These are phyloP conservation scores for Drosophila arawakana DNA, from an alignment of 1,140 invertebrate genomes.

Conservation along the genomic window DNA sequence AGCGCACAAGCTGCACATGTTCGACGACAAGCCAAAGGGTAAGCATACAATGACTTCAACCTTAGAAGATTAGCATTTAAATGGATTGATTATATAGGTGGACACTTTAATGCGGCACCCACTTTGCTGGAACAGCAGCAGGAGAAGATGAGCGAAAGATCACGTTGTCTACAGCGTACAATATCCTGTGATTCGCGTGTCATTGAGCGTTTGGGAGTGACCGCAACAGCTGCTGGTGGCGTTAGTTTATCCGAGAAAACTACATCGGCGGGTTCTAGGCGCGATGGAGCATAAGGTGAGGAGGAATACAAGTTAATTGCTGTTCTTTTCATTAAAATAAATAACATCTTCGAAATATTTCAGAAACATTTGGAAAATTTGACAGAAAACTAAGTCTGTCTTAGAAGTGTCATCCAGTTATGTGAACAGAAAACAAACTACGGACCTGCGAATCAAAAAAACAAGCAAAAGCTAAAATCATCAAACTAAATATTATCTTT, in stretches of 20 bases:
- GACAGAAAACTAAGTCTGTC: background rate
- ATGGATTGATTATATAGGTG: constrained; percentile 47
- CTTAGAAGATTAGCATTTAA: background rate
- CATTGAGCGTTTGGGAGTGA: constrained; percentile 57
- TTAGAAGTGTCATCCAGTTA: constrained; percentile 30
- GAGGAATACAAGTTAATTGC: background rate
- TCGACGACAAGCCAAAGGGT: constrained; percentile 73
- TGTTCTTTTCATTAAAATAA: too few species aligned
- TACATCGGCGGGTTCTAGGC: constrained; percentile 31
- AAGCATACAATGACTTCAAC: constrained; percentile 5
- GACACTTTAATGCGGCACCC: constrained; percentile 88
- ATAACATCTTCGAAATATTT: background rate
- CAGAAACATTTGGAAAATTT: constrained; percentile 9
- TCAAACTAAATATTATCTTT: background rate
- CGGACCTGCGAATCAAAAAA: constrained; percentile 5
- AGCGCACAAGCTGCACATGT: constrained; percentile 71
- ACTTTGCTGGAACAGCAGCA: constrained; percentile 90
- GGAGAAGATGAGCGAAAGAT: constrained; percentile 90
- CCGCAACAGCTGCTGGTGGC: constrained; percentile 1
- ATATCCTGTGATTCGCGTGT: constrained; percentile 83
- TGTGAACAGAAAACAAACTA: constrained; percentile 10
- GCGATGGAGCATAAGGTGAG: constrained; percentile 53
- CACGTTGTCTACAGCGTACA: constrained; percentile 86
- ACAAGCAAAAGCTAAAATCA: background rate
- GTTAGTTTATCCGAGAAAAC: constrained; percentile 46